Percentiles rank a stretch among this genome's conserved stretches.
Conservation (phyloP, 1,140 invertebrate genomes). For the Tetramorium parvispinum region DNA sequence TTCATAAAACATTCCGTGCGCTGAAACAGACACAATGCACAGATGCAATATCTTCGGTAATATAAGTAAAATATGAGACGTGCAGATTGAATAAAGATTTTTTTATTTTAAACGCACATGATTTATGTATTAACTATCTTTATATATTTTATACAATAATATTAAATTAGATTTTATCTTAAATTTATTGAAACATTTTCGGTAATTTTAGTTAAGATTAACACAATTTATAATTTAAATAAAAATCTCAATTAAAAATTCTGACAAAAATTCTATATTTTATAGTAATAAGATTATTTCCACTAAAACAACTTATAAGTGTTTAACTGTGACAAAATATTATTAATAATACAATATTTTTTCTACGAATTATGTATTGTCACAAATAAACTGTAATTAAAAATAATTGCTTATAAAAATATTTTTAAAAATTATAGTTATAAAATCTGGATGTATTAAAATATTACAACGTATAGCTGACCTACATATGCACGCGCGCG, state of each 20-base stretch:
- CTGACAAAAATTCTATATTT: background rate
- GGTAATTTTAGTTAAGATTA: background rate
- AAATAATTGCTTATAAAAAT: background rate
- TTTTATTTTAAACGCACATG: background rate
- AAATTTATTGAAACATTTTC: background rate
- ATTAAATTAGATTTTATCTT: background rate
- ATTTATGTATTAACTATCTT: background rate
- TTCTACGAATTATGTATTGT: background rate
- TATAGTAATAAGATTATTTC: background rate
- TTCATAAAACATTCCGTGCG: slow-evolving; percentile 6
- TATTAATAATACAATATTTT: background rate
- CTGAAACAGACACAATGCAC: slow-evolving; percentile 6
- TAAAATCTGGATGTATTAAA: background rate
- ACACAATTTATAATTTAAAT: background rate
- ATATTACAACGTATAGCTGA: background rate
- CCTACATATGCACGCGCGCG: background rate
- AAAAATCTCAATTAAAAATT: background rate
- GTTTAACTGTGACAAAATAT: background rate
- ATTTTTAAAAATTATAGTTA: background rate
- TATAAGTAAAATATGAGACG: background rate
- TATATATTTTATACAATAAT: background rate
- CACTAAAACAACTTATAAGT: background rate
- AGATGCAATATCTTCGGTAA: background rate
- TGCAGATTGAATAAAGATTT: background rate
- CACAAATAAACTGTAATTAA: background rate